A percentile compares a stretch with the other conserved stretches of the same genome.
phyloP scores from a whole-genome alignment of 2,113 vertebrate genomes.

The Sigmodon hispidus region DNA sequence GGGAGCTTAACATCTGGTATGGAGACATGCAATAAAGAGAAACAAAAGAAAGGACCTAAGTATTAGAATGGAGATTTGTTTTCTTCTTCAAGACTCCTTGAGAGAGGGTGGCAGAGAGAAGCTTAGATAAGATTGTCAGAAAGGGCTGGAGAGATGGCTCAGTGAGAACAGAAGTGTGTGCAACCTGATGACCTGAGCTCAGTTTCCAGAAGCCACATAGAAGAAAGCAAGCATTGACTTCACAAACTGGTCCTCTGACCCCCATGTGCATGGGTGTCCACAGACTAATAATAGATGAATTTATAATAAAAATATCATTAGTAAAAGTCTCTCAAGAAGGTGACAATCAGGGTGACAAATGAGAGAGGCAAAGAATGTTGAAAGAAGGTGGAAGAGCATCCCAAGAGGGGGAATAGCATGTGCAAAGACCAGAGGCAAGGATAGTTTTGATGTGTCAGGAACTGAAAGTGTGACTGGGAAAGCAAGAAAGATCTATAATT shows the following conservation, averaged over 20 bases:
- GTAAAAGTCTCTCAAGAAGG: neutral
- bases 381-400: neutral
- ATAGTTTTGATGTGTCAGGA: neutral
- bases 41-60: neutral
- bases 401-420: neutral
- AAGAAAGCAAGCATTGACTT: neutral
- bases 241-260: neutral
- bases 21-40: neutral
- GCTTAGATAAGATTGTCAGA: neutral
- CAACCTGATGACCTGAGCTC: neutral
- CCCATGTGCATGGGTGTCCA: neutral
- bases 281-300: neutral
- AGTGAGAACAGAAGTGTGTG: neutral
- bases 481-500: neutral
- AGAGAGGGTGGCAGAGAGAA: neutral
- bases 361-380: neutral
- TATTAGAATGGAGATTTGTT: neutral
- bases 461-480: neutral
- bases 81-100: neutral
- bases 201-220: neutral
- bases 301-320: neutral
- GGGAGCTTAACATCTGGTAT: neutral
- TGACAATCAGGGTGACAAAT: neutral
- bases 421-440: neutral
- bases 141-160: neutral